Percentiles rank a stretch among this genome's conserved stretches.
Conservation (phyloP, 2,888 invertebrate species). For the Anoplius nigerrimus region DNA sequence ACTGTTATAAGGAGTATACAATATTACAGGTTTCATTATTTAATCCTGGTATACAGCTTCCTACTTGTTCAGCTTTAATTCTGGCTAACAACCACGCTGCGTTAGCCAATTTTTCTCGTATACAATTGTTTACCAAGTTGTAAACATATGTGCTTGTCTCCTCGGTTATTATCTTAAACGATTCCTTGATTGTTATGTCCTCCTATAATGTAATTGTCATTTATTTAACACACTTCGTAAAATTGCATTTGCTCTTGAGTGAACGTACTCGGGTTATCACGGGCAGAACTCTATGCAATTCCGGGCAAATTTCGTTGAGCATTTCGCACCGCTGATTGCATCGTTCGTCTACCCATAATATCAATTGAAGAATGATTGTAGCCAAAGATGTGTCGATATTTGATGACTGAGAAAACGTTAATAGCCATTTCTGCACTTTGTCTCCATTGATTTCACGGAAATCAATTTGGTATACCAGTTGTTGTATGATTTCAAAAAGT, state of each 20-base stretch:
- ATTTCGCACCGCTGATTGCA: conserved; percentile 56
- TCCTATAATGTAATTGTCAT: too few species aligned
- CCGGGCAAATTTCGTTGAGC: conserved; percentile 73
- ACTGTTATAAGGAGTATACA: not conserved
- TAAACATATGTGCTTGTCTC: conserved; percentile 69
- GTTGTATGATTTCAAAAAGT: conserved; percentile 63
- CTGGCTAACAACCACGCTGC: conserved; percentile 63
- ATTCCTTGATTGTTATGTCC: conserved; percentile 8
- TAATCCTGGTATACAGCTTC: conserved; percentile 49
- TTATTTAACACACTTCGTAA: conserved; percentile 1
- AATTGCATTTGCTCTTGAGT: not conserved
- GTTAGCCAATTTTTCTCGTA: conserved; percentile 70
- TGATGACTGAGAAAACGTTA: conserved; percentile 49
- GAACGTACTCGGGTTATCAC: conserved; percentile 73
- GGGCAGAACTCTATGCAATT: conserved; percentile 74
- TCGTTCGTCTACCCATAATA: conserved; percentile 64
- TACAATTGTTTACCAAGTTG: conserved; percentile 67
- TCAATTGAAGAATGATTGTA: conserved; percentile 56
- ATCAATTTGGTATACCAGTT: conserved; percentile 60
- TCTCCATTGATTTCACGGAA: conserved; percentile 50
- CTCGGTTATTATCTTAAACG: conserved; percentile 71
- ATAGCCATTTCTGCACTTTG: conserved; percentile 57
- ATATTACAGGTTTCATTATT: conserved; percentile 56
- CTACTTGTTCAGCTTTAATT: conserved; percentile 66
- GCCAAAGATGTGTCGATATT: conserved; percentile 51